Percentiles rank a stretch among this genome's conserved stretches.
These are phyloP conservation scores for Hemitrygon akajei DNA, from an alignment of 2,797 vertebrate genomes.

Conservation along the genomic window DNA sequence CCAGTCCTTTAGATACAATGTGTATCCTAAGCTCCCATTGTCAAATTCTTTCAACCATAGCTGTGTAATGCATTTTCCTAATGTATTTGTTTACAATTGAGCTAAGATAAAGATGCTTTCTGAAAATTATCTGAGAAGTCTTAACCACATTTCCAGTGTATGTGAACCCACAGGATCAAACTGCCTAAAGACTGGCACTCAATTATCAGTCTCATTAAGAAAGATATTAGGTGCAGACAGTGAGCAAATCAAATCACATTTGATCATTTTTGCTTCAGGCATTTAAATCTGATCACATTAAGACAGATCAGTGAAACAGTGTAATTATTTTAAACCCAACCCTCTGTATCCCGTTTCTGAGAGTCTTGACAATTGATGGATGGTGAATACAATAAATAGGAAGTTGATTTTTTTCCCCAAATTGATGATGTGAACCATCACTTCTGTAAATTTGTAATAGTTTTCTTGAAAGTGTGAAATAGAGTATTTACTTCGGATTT, in stretches of 20 bases:
- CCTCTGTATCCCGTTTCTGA: not conserved
- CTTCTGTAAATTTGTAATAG: not conserved
- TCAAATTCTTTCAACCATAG: too few relatives aligned
- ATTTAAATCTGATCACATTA: not conserved
- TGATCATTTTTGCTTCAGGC: not conserved
- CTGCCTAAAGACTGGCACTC: not conserved
- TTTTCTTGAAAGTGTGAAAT: conserved; percentile 3
- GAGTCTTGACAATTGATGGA: not conserved
- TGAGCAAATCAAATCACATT: not conserved
- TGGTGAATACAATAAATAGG: not conserved
- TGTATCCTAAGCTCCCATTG: too few relatives aligned
- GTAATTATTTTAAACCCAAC: not conserved
- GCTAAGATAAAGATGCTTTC: not conserved
- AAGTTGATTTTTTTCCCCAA: not conserved
- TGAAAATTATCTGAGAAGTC: not conserved
- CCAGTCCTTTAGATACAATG: too few relatives aligned
- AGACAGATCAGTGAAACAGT: not conserved
- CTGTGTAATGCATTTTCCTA: not conserved
- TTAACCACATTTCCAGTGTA: not conserved
- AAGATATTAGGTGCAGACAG: not conserved
- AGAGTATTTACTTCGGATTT: conserved; percentile 17
- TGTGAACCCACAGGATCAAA: not conserved
- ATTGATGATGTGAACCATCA: not conserved
- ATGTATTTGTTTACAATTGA: not conserved
- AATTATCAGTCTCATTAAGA: not conserved